These are phyloP conservation scores for Dolichomitus sp. DNA, from an alignment of 2,888 invertebrate species.

Conservation along the genomic window DNA sequence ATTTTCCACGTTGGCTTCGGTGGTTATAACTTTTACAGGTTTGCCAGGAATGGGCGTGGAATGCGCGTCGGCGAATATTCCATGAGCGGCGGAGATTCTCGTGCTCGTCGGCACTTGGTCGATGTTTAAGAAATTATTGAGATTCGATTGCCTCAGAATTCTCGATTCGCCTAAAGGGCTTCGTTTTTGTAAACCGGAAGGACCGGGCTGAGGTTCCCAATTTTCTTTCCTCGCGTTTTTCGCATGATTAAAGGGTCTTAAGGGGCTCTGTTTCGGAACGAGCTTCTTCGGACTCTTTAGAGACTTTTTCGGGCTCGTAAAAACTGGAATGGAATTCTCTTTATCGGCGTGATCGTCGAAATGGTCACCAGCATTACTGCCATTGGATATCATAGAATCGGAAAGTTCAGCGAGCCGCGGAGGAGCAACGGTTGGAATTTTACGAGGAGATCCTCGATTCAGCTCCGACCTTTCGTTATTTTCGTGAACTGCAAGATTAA, in stretches of 20 bases:
- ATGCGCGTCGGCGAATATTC: slow-evolving; percentile 77
- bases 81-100: slow-evolving; percentile 75
- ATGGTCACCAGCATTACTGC: not conserved
- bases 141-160: slow-evolving; percentile 76
- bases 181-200: slow-evolving; percentile 69
- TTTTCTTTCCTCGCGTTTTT: slow-evolving; percentile 20
- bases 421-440: slow-evolving; percentile 45
- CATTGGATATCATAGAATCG: not conserved
- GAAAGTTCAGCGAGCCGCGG: not conserved
- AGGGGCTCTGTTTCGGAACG: not conserved
- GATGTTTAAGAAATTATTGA: slow-evolving; percentile 78
- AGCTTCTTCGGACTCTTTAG: slow-evolving; percentile 15
- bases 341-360: slow-evolving; percentile 53
- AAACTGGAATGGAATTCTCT: slow-evolving; percentile 62
- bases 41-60: slow-evolving; percentile 71
- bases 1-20: slow-evolving; percentile 70
- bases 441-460: not conserved
- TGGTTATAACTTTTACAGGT: slow-evolving; percentile 42
- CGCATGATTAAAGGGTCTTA: not conserved
- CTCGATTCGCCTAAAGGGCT: slow-evolving; percentile 46
- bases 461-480: slow-evolving; percentile 4
- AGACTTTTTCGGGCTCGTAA: slow-evolving; percentile 62
- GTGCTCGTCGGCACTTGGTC: slow-evolving; percentile 76
- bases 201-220: slow-evolving; percentile 68
- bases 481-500: slow-evolving; percentile 19